Base-by-base conservation (phyloP, 2,113 vertebrate species). In the Sinocyclocheilus rhinocerous region DNA sequence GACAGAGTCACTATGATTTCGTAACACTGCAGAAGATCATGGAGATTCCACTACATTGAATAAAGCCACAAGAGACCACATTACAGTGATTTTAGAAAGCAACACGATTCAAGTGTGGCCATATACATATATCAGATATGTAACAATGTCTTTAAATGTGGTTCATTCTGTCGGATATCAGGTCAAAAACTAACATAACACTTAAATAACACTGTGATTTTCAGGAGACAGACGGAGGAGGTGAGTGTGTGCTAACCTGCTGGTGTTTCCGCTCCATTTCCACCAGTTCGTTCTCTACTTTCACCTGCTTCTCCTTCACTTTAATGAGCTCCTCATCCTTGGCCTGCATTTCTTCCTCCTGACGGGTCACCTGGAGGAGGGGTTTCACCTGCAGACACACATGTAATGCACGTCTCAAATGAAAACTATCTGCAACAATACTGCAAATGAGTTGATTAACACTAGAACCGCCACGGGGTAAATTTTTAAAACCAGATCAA, bases 241-340 rank as follows among this genome's bases (percentile, higher is more conserved):
- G 55, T 52, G 78, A 6, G 20, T 39, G 1, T 24, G 22, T n/a
- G 89, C 95, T 76, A 85, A 99, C 98, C 96, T 99, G 98, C 29
- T 99, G 97, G 89, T 98, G 97, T 90, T 99, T 99, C 87, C 96
- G 94, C 92, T 98, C 97, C 96, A 97, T 97, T 85, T 99, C 98
- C 84, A 97, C 97, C 0, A 99, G 93, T 87, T 99, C 98, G 15
- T 94, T 96, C 88, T 99, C 98, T 92, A 98, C 97, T 91, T 98
- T 99, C 0, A 95, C 96, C 90, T 99, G 97, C 79, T 95, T 97
- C 93, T 99, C 98, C 89, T 98, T 99, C 93, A 99, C 98, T 88
- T 99, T 99, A 84, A 97, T 73, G 85, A 99, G 93, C 89, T 99
- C 98, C 87, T 99, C 98, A 0, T 99, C 98, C 93, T 98, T 99